Base-by-base conservation (phyloP, 2,797 vertebrate species). In the Epinephelus awoara region DNA sequence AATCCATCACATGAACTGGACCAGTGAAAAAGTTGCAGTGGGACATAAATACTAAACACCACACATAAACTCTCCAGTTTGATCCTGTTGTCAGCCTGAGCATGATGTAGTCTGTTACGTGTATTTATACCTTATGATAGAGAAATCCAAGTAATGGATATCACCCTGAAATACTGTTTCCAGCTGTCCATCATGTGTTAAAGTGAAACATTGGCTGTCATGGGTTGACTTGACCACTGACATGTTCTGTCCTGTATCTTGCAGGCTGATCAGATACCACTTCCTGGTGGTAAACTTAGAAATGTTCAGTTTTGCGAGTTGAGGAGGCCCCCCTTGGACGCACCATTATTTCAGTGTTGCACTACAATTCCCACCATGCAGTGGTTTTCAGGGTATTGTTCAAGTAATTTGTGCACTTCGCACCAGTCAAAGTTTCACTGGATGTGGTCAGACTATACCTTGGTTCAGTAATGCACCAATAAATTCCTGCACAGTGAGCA, bases 281-380 rank as follows among this genome's bases (percentile, higher is more conserved):
- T n/a, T 69, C 50, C 19, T 29, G 21, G 5, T 15, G 4, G 9
- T 17, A 19, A 25, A 59, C 57, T 68, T 42, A 27, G 34, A 58
- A 52, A 47, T 5, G 3, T 12, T 71, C 1, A 2, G 17, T 29
- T 71, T 62, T 17, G 55, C n/a, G 1, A 54, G 62, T 50, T 51
- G 56, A 61, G 15, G 0, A 65, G n/a, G 15, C 1, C 12, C 42
- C 27, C 17, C 25, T 21, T 67, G 19, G 71, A 61, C 0, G 27
- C 66, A 66, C n/a, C 15, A 17, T 47, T 13, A 21, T 52, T 73
- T 79, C 85, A 90, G 89, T 84, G 83, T 87, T 68, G 1, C 40
- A 79, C 85, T 88, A 87, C 63, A 67, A 21, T 61, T 85, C 58
- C 70, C 75, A 80, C 61, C 56, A 58, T 38, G 59, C 46, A 73